Evolutionary conservation across 2,113 vertebrate species (phyloP).

Genomic region (Willisornis vidua): DNA sequence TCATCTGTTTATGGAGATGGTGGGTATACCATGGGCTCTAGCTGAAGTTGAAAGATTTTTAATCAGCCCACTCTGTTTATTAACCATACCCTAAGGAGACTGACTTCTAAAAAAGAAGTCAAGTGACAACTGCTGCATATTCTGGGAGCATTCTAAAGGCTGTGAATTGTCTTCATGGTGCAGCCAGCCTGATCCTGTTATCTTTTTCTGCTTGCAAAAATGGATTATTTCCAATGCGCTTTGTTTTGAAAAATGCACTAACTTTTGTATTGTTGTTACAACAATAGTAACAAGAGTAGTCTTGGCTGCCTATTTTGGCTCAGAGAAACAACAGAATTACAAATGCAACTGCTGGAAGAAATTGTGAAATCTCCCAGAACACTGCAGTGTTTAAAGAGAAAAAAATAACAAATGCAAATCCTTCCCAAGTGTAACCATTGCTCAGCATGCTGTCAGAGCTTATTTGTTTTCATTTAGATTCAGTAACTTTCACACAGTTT

Average conservation of each 20-base stretch:
- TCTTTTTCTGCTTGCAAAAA: background rate
- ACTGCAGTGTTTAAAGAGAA: background rate
- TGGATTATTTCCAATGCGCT: background rate
- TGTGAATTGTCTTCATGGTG: background rate
- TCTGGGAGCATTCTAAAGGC: background rate
- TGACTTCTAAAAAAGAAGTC: background rate
- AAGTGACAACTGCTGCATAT: background rate
- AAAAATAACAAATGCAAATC: background rate
- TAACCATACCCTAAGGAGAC: background rate
- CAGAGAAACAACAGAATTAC: background rate
- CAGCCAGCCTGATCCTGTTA: background rate
- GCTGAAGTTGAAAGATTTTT: background rate
- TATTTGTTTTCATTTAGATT: background rate
- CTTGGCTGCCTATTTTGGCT: conserved; percentile 26
- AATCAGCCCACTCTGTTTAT: background rate
- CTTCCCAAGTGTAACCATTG: background rate
- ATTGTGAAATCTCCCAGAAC: background rate
- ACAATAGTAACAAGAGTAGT: background rate
- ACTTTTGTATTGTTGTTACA: conserved; percentile 6
- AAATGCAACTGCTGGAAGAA: background rate
- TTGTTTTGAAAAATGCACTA: conserved; percentile 6
- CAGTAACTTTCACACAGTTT: background rate
- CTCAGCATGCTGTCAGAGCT: background rate
- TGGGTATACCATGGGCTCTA: background rate
- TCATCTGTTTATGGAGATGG: background rate